Percentiles rank a stretch among this genome's conserved stretches.
phyloP scores from a whole-genome alignment of 2,888 invertebrate genomes.

The Drosophila antonietae region DNA sequence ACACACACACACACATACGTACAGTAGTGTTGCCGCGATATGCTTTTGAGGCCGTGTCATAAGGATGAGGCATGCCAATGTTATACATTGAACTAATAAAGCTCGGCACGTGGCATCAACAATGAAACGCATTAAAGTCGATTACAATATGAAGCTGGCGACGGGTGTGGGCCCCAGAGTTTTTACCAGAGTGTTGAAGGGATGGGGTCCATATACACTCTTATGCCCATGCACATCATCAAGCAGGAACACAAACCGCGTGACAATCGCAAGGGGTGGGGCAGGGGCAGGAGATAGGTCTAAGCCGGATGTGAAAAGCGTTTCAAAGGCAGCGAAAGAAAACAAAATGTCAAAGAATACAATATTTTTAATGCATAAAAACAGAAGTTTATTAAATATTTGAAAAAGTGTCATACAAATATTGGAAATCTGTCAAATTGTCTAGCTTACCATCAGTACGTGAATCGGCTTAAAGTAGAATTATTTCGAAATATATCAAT shows the following conservation, averaged over 20 bases:
- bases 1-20: conserved; percentile 25
- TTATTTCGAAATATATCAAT: background rate
- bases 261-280: conserved; percentile 11
- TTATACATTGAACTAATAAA: conserved; percentile 84
- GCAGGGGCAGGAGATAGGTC: conserved; percentile 15
- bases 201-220: conserved; percentile 18
- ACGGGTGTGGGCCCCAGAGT: conserved; percentile 14
- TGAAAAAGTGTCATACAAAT: background rate
- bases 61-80: conserved; percentile 65
- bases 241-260: conserved; percentile 57
- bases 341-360: conserved; percentile 4
- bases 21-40: conserved; percentile 1
- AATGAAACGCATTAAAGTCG: conserved; percentile 85
- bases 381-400: background rate
- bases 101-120: conserved; percentile 85
- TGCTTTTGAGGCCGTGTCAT: conserved; percentile 40
- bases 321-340: conserved; percentile 11
- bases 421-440: background rate
- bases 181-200: conserved; percentile 2
- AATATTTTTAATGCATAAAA: background rate
- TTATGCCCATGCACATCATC: conserved; percentile 48
- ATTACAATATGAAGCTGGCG: conserved; percentile 82
- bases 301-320: conserved; percentile 24
- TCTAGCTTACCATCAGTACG: background rate
- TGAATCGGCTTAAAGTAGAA: background rate